A percentile compares a stretch with the other conserved stretches of the same genome.
phyloP scores from a whole-genome alignment of 2,888 invertebrate genomes.

The Copidosoma aretas region DNA sequence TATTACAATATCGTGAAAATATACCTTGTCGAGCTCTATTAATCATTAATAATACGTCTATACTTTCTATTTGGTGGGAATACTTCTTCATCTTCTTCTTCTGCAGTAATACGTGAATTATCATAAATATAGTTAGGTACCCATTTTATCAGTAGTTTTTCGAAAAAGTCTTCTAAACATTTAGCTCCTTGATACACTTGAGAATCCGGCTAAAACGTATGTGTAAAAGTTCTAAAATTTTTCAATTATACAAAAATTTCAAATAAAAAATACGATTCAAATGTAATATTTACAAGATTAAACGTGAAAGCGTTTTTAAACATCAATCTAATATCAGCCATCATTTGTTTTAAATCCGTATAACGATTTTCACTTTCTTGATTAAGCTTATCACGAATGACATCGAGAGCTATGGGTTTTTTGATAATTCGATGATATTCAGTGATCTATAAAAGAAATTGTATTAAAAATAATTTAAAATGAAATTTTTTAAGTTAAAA shows the following conservation, averaged over 20 bases:
- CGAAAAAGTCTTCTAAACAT: conserved; percentile 84
- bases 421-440: conserved; percentile 76
- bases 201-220: conserved; percentile 71
- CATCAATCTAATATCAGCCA: conserved; percentile 82
- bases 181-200: conserved; percentile 80
- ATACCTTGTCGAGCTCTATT: conserved; percentile 26
- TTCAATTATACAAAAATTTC: not conserved
- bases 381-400: conserved; percentile 81
- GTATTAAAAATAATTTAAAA: conserved; percentile 28
- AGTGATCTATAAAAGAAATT: conserved; percentile 64
- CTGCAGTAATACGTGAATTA: conserved; percentile 60
- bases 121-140: conserved; percentile 77
- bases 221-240: conserved; percentile 15
- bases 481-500: too few relatives aligned
- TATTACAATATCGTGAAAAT: conserved; percentile 26
- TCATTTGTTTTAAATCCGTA: conserved; percentile 75
- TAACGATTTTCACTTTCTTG: conserved; percentile 77
- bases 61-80: conserved; percentile 66
- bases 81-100: conserved; percentile 63
- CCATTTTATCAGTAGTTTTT: conserved; percentile 81
- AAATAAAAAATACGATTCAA: not conserved
- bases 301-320: conserved; percentile 87
- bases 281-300: conserved; percentile 74
- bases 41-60: conserved; percentile 64
- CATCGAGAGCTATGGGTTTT: conserved; percentile 85